A percentile compares a stretch with the other conserved stretches of the same genome.
Conservation (phyloP, 2,113 vertebrate genomes). For the Carlito syrichta region DNA sequence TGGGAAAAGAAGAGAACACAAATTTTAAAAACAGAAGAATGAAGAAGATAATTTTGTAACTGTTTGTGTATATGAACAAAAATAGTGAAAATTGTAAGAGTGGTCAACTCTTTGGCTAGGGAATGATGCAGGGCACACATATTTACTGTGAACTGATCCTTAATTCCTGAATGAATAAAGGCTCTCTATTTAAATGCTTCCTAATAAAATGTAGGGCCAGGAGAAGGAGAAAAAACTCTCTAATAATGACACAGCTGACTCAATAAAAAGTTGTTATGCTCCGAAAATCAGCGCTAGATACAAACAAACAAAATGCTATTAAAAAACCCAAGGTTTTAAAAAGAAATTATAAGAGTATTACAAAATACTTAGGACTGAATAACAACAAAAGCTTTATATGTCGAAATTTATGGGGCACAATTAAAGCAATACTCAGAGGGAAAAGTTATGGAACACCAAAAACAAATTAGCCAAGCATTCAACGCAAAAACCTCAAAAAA, state of each 20-base stretch:
- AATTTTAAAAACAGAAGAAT: neutral
- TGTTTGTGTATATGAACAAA: neutral
- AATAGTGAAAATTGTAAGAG: neutral
- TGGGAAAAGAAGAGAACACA: neutral
- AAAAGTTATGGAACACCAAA: neutral
- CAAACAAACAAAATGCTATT: conserved; percentile 29
- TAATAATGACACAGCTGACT: neutral
- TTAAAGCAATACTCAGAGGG: neutral
- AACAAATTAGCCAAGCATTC: neutral
- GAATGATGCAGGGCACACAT: neutral
- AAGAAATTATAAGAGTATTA: neutral
- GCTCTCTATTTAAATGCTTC: neutral
- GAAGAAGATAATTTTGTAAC: neutral
- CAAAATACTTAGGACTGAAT: neutral
- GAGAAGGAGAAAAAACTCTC: neutral
- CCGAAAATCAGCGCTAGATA: conserved; percentile 34
- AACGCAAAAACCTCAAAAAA: neutral
- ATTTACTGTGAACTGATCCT: neutral
- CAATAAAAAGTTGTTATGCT: conserved; percentile 1
- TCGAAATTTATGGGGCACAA: neutral
- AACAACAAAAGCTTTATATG: neutral
- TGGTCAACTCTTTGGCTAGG: neutral
- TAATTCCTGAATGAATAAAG: conserved; percentile 38
- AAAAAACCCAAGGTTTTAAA: conserved; percentile 4
- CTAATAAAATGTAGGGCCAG: conserved; percentile 11